phyloP scores from a whole-genome alignment of 2,888 invertebrate species.

The Mactromeris polynyma region DNA sequence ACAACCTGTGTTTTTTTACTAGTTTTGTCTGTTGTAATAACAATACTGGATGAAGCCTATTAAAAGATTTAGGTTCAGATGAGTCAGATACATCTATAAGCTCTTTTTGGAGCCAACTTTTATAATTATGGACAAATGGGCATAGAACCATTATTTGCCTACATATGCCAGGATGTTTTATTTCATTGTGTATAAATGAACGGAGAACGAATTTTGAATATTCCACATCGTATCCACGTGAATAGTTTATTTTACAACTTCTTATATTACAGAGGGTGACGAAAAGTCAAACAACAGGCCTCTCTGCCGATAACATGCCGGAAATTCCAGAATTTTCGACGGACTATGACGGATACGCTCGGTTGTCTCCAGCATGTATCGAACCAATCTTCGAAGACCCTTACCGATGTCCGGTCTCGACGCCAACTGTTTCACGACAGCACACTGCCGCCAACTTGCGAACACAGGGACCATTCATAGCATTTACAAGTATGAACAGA shows the following conservation, averaged over 20 bases:
- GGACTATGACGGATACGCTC: conserved; percentile 17
- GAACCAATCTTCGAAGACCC: conserved; percentile 44
- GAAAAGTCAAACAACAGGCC: neutral
- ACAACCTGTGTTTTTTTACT: too few species aligned
- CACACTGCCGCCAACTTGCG: conserved; percentile 10
- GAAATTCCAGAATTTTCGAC: neutral
- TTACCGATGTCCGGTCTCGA: conserved; percentile 75
- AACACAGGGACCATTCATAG: conserved; percentile 43
- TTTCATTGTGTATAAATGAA: neutral
- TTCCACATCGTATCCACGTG: neutral
- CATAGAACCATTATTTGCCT: too few species aligned
- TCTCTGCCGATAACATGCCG: neutral
- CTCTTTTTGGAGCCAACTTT: too few species aligned
- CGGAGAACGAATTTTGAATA: neutral
- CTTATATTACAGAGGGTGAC: neutral
- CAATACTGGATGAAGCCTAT: too few species aligned
- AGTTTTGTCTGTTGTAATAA: too few species aligned
- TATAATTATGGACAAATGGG: too few species aligned
- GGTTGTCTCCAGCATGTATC: conserved; percentile 26
- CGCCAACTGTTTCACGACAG: conserved; percentile 66
- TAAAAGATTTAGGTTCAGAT: too few species aligned
- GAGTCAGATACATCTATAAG: too few species aligned
- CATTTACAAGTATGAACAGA: conserved; percentile 59
- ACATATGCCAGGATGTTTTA: too few species aligned
- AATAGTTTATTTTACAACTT: neutral